Evolutionary conservation across 2,888 invertebrate genomes (phyloP), one percentile per base, ranked within the genome.

Genomic region (Bugula neritina): DNA sequence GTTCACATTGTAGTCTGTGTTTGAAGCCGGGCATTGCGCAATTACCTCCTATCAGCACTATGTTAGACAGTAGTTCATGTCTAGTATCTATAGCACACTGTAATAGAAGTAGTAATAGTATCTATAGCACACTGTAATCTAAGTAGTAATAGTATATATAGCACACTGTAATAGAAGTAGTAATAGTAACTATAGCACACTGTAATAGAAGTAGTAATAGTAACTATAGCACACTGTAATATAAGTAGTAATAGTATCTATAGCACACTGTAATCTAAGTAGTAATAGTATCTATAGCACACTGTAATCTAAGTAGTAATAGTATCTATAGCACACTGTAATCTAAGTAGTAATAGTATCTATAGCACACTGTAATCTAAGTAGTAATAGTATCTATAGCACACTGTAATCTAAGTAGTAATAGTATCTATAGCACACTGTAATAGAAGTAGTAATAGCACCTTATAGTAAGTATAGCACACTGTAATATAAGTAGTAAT

Each of bases 21-120:
- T 89, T 88, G 78, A 98, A 90, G 0, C 97, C 97, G 72, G 90
- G 90, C 75, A 92, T 86, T 88, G 91, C 90, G 0, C 90, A 87
- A 0, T 91, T 90, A 17, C 98, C 98, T 52, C 97, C 98, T 72
- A 91, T 89, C 27, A 97, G 85, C 72, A 97, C 86, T 76, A 97
- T 89, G 84, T 92, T 94, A 82, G 90, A 90, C 0, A 93, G 90
- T 55, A 98, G 86, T 70, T 87, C 86, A 72, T 88, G 88, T 21
- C 95, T 88, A 74, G 90, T 88, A 86, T 97, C 95, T 31, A 93
- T 87, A 0, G 94, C 92, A 77, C 93, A 91, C 88, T 90, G 82
- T 17, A 79, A 82, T 13, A 25, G 3, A 57, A n/a, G 5, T 10
- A 52, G 52, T 52, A 10, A 52, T 21, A 52, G 52, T 21, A 13